phyloP scores from a whole-genome alignment of 1,140 invertebrate species.

The Samia ricini region DNA sequence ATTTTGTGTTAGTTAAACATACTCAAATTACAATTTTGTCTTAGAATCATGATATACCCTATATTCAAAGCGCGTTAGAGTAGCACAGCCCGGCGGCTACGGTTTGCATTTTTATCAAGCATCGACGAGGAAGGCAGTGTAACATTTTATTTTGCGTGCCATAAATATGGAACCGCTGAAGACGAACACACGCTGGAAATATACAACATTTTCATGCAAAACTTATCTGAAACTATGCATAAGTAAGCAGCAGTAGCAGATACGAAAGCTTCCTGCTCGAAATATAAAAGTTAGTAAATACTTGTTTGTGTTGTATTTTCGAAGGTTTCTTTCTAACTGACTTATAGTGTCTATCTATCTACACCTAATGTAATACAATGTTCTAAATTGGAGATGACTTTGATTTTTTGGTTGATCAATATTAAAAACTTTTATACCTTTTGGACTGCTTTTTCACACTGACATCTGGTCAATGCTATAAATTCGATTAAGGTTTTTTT shows the following conservation, averaged over 20 bases:
- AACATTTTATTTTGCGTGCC: conserved; percentile 71
- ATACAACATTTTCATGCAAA: conserved; percentile 61
- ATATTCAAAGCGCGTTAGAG: conserved; percentile 51
- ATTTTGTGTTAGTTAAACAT: conserved; percentile 33
- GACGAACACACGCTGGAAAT: conserved; percentile 52
- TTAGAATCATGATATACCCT: conserved; percentile 41
- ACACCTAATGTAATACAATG: too few relatives aligned
- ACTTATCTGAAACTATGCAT: conserved; percentile 74
- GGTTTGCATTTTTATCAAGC: conserved; percentile 74
- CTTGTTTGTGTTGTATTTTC: conserved; percentile 3
- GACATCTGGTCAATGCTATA: too few relatives aligned
- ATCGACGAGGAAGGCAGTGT: conserved; percentile 60
- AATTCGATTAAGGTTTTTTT: too few relatives aligned
- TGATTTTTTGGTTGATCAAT: too few relatives aligned
- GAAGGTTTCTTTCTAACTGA: neutral
- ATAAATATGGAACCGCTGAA: conserved; percentile 70
- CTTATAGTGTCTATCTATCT: too few relatives aligned
- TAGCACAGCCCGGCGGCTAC: conserved; percentile 50
- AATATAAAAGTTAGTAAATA: conserved; percentile 31
- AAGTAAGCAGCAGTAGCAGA: conserved; percentile 56
- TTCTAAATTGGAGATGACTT: too few relatives aligned
- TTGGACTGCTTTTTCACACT: too few relatives aligned
- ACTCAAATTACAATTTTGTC: conserved; percentile 49
- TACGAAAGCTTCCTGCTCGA: conserved; percentile 28
- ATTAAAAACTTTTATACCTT: too few relatives aligned